phyloP scores from a whole-genome alignment of 1,140 invertebrate species.

The Drosophila gunungcola region DNA sequence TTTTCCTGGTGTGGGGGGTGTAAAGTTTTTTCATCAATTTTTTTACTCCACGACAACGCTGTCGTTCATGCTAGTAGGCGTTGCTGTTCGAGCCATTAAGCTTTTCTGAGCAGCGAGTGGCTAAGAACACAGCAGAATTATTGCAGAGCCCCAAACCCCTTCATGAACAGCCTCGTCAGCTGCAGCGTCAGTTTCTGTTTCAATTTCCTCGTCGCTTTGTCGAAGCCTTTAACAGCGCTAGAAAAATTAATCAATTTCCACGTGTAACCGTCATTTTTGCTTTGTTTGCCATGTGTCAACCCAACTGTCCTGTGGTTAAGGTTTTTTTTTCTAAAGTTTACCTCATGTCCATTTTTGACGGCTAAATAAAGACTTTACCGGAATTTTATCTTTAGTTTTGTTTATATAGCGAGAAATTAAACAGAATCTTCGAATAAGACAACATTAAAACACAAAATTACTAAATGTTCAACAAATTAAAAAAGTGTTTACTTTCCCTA shows the following conservation, averaged over 20 bases:
- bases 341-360: constrained; percentile 1
- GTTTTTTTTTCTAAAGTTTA: not conserved
- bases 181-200: constrained; percentile 38
- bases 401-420: not conserved
- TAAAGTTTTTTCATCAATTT: constrained; percentile 15
- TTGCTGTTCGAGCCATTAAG: constrained; percentile 57
- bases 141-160: constrained; percentile 30
- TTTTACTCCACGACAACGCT: constrained; percentile 21
- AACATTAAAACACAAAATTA: no score
- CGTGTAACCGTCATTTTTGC: constrained; percentile 33
- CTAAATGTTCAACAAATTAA: not conserved
- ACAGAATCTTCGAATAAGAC: not conserved
- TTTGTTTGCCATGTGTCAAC: constrained; percentile 26
- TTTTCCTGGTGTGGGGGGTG: constrained; percentile 5
- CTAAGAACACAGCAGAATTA: constrained; percentile 51
- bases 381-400: no score
- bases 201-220: constrained; percentile 40
- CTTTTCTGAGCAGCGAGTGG: constrained; percentile 46
- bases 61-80: constrained; percentile 50
- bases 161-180: constrained; percentile 14
- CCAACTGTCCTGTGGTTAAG: not conserved
- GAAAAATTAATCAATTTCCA: constrained; percentile 69
- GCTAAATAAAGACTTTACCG: no score
- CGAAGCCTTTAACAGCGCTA: constrained; percentile 26
- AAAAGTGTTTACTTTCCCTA: not conserved